Base-by-base conservation (phyloP, 64 coral and sea anemone species). In the Stichodactyla mertensii region DNA sequence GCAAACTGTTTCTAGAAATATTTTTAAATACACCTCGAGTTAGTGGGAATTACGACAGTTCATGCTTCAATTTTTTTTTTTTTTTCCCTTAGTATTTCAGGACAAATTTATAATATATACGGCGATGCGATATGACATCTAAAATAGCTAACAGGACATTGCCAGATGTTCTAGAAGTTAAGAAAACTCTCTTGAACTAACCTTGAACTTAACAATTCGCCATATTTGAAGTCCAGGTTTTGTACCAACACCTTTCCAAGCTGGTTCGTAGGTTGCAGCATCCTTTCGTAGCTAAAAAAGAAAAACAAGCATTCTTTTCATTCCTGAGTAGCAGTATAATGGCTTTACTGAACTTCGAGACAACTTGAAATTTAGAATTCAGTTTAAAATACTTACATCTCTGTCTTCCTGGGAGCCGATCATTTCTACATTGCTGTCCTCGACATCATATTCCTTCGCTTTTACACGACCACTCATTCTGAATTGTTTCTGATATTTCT, bases 171-270 rank as follows among this genome's bases (percentile, higher is more conserved):
- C 19, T 13, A 74, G 36, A 74, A 74, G 22, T 31, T 12, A 13
- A 31, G 1, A 4, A 1, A 74, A 74, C 12, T 13, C 6, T n/a
- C 20, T 27, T 86, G 0, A 2, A 52, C 9, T 13, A 84, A 98
- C 95, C 89, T 98, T 89, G 61, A 98, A 98, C 20, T 98, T 79
- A 3, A 92, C 92, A 61, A 98, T 98, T 77, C 95, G 83, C 95
- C 95, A 98, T 12, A 98, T 94, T 88, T 92, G 56, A 31, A 92
- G 4, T 18, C 95, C 95, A 77, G 85, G 78, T 57, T 87, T 89
- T 77, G 87, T 52, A 6, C 95, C 95, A 81, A 89, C 89, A 10
- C 81, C 81, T 57, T 92, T 60, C 95, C 95, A 98, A 23, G 92
- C 95, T 77, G 89, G 89, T 59, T 98, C 95, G 56, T 84, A 89